A percentile compares a stretch with the other conserved stretches of the same genome.
These are phyloP conservation scores for Harpalus rubripes DNA, from an alignment of 2,888 invertebrate genomes.

Conservation along the genomic window DNA sequence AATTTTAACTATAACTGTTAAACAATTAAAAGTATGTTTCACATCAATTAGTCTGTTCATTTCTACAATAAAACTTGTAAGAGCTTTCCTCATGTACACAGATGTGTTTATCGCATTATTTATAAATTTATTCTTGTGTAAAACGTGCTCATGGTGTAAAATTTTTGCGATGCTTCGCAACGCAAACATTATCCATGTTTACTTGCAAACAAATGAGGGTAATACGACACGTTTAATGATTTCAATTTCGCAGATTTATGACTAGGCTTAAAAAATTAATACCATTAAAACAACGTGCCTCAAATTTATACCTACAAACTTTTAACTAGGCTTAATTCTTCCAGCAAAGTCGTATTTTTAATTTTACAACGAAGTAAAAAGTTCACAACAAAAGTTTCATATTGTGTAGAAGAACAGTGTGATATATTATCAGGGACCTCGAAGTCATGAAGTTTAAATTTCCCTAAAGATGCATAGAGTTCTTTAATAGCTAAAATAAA, in stretches of 20 bases:
- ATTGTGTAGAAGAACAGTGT: constrained; percentile 27
- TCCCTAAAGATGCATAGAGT: not conserved
- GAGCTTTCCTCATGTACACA: no score
- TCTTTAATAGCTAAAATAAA: not conserved
- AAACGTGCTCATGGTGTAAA: not conserved
- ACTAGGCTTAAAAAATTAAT: constrained; percentile 62
- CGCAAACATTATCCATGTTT: constrained; percentile 22
- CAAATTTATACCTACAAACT: constrained; percentile 58
- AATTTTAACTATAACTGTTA: no score
- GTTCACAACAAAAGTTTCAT: constrained; percentile 58
- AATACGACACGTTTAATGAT: constrained; percentile 39
- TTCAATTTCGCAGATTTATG: constrained; percentile 53
- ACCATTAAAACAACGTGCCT: constrained; percentile 62
- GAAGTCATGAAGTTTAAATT: constrained; percentile 4
- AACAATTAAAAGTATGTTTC: no score
- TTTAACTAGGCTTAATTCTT: constrained; percentile 52
- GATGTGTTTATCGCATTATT: not conserved
- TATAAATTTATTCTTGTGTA: not conserved
- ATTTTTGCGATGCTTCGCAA: not conserved
- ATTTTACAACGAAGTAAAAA: constrained; percentile 49
- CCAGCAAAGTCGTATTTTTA: constrained; percentile 57
- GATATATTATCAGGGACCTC: constrained; percentile 14
- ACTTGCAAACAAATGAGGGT: constrained; percentile 33
- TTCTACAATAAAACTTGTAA: no score
- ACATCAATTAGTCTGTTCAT: no score